These are phyloP conservation scores for Casuarius casuarius DNA, from an alignment of 2,113 vertebrate species.

Conservation along the genomic window DNA sequence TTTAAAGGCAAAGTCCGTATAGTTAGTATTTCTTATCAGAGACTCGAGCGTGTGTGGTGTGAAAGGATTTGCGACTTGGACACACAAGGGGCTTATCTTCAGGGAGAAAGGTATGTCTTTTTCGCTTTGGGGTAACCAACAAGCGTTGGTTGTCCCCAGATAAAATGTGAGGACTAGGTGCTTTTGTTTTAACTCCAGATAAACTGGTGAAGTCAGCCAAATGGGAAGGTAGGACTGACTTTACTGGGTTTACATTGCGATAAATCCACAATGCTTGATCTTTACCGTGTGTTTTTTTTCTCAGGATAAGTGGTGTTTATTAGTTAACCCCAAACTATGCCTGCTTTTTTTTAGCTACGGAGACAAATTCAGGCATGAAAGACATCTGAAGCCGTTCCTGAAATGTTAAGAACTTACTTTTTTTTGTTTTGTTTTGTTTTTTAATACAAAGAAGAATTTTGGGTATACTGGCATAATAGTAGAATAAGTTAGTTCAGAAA, in stretches of 20 bases:
- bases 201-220: conserved; percentile 4
- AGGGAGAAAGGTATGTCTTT: neutral
- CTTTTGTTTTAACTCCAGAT: neutral
- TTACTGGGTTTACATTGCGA: neutral
- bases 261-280: conserved; percentile 9
- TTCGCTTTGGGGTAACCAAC: neutral
- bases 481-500: neutral
- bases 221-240: neutral
- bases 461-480: neutral
- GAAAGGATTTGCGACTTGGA: conserved; percentile 23
- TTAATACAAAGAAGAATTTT: neutral
- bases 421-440: neutral
- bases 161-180: neutral
- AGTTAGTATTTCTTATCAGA: conserved; percentile 25
- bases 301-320: neutral
- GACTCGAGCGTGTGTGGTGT: neutral
- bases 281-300: neutral
- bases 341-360: neutral
- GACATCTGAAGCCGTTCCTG: neutral
- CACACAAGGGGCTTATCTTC: neutral
- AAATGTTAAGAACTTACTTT: neutral
- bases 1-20: conserved; percentile 58
- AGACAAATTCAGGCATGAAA: neutral
- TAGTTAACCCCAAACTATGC: neutral
- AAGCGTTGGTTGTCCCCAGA: neutral